Conservation (phyloP, 2,113 vertebrate species). For the Patagioenas fasciata region DNA sequence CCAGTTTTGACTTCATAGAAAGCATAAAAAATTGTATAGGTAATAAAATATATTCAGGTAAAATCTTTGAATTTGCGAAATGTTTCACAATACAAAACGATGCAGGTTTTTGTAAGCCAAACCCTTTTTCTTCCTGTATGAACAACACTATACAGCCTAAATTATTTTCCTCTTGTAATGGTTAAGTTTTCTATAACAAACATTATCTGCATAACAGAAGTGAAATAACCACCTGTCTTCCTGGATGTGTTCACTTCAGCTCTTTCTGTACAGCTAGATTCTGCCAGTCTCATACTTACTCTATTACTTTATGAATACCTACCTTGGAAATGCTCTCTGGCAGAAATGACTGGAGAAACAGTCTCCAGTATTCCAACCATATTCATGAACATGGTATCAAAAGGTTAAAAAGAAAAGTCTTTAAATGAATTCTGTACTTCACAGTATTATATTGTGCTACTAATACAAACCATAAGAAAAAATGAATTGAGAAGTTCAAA, state of each 20-base stretch:
- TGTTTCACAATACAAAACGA: neutral
- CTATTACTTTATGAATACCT: neutral
- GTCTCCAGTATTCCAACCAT: neutral
- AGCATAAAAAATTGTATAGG: neutral
- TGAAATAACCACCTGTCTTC: neutral
- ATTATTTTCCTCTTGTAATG: neutral
- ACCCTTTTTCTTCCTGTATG: neutral
- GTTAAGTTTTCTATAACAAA: neutral
- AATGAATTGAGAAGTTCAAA: neutral
- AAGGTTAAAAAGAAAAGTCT: neutral
- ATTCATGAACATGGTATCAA: neutral
- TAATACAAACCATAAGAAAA: neutral
- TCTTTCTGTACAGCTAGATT: neutral
- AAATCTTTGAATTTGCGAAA: neutral
- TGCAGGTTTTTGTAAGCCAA: neutral
- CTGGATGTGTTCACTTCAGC: neutral
- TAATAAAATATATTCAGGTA: slow-evolving; percentile 6
- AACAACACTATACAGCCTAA: neutral
- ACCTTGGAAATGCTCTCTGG: neutral
- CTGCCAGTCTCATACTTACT: neutral
- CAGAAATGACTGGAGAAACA: neutral
- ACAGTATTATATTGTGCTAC: neutral
- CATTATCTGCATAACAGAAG: neutral
- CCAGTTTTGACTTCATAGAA: neutral
- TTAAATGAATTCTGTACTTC: neutral